phyloP scores from a whole-genome alignment of 2,113 vertebrate species.

The Cephalopterus ornatus region DNA sequence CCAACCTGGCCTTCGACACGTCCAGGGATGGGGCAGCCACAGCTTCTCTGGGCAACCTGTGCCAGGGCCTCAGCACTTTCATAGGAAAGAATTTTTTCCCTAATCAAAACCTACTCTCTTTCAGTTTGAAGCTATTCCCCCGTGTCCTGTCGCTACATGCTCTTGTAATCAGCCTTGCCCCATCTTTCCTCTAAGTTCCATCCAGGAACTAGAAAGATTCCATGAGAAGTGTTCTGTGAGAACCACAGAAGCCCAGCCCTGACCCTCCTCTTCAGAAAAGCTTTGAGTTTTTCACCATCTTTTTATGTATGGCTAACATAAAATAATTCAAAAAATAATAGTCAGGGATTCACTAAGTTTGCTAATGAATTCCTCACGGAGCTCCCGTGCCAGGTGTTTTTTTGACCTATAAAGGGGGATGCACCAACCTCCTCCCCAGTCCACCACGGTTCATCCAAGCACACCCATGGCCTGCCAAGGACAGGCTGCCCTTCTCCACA shows the following conservation, averaged over 20 bases:
- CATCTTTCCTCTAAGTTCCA: neutral
- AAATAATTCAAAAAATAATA: neutral
- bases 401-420: rapidly evolving
- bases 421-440: neutral
- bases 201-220: neutral
- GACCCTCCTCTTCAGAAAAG: neutral
- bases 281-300: neutral
- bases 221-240: neutral
- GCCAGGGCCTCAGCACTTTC: neutral
- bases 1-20: neutral
- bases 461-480: rapidly evolving
- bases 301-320: neutral
- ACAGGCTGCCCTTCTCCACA: rapidly evolving
- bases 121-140: neutral
- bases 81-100: neutral
- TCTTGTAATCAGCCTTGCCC: neutral
- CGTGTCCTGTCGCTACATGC: neutral
- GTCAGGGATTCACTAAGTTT: neutral
- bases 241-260: too few species aligned
- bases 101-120: neutral
- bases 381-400: neutral
- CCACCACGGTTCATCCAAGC: rapidly evolving
- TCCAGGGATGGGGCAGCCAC: neutral
- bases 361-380: rapidly evolving
- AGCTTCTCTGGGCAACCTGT: neutral